A percentile compares a stretch with the other conserved stretches of the same genome.
Conservation (phyloP, 2,113 vertebrate species). For the Ciconia maguari region DNA sequence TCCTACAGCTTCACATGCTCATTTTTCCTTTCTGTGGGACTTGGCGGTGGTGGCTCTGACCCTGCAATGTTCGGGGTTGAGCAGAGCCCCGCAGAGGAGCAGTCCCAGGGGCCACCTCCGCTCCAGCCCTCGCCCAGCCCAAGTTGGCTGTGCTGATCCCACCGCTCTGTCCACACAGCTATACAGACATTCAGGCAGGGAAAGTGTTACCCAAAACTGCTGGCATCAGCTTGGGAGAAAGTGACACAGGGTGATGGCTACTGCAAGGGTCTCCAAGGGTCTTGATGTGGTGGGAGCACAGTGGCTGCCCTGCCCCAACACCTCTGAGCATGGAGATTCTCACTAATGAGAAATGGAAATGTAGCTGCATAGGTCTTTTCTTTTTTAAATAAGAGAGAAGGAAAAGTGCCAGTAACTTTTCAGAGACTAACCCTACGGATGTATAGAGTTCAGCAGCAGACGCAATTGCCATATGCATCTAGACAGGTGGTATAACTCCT, state of each 20-base stretch:
- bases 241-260: neutral
- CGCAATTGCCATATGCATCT: neutral
- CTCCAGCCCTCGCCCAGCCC: neutral
- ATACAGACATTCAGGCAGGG: neutral
- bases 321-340: neutral
- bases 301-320: fast-evolving
- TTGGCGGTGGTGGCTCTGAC: neutral
- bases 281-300: fast-evolving
- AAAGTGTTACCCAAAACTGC: neutral
- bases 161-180: fast-evolving
- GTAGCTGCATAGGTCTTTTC: neutral
- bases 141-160: neutral
- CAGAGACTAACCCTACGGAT: neutral
- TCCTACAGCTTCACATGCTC: neutral
- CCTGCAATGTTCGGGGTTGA: neutral
- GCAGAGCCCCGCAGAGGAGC: fast-evolving
- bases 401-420: neutral
- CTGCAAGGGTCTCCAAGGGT: neutral
- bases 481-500: neutral
- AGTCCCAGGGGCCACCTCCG: neutral
- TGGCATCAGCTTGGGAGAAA: neutral
- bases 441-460: neutral
- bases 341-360: neutral
- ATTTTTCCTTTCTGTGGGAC: neutral
- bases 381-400: neutral